Evolutionary conservation across 2,113 vertebrate species (phyloP), one percentile per base, ranked within the genome.

Genomic region (Rhineura floridana): DNA sequence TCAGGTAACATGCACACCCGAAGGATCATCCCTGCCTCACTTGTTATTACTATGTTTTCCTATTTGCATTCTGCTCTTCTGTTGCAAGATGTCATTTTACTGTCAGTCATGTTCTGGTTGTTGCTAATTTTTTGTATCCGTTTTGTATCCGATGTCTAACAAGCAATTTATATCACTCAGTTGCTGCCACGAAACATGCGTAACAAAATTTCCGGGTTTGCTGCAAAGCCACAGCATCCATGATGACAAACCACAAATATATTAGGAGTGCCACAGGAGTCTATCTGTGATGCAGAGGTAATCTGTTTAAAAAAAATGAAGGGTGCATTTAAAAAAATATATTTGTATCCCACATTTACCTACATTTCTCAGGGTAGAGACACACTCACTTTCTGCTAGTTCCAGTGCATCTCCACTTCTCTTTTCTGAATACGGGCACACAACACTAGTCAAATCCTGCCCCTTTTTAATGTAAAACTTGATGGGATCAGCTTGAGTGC

Each of bases 181-280:
- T 88, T 86, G 75, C 63, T 88, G 78, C 82, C 85, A 73, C 75
- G 82, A 15, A 90, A 88, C 89, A 59, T 80, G 92, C n/a, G 80
- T 94, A 89, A 87, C 69, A 91, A n/a, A n/a, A 87, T 90, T 44
- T 93, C 81, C 87, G 39, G 73, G 84, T 69, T 46, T 89, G 52
- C 25, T 91, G n/a, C 81, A 89, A 5, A 94, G 91, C 93, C 92
- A 93, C 93, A 87, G 82, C 23, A 11, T 90, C 88, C 91, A 84
- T 78, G 77, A 93, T 91, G 90, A 95, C 50, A 91, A 92, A 93
- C 70, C 89, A 46, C 28, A 93, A 92, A 91, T 92, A 87, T 91
- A 91, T 87, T 92, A 85, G 83, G n/a, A 84, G 25, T 84, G 42
- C 0, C 70, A 82, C 76, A 78, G 81, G 62, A 91, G 75, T 89